Conservation (phyloP, 1,140 invertebrate genomes). For the Rhagoletis pomonella region DNA sequence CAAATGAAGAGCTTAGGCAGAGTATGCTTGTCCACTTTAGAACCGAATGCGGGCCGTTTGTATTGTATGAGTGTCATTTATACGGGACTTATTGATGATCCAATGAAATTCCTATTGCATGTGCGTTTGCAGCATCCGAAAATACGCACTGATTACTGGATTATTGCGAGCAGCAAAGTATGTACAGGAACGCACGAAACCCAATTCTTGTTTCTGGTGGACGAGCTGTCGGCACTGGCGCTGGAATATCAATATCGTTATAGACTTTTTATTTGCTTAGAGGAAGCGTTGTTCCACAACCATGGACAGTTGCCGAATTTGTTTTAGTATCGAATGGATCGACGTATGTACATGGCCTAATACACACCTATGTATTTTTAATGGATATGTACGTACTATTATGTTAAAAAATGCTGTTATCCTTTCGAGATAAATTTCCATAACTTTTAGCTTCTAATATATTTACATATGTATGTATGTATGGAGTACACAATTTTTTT, state of each 20-base stretch:
- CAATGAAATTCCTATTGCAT: slow-evolving; percentile 37
- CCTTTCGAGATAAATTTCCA: too few relatives aligned
- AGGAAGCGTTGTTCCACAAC: slow-evolving; percentile 48
- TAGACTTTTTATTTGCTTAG: slow-evolving; percentile 51
- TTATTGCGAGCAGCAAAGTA: slow-evolving; percentile 40
- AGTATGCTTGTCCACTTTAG: not conserved
- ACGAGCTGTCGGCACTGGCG: slow-evolving; percentile 54
- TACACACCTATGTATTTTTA: too few relatives aligned
- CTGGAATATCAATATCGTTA: slow-evolving; percentile 39
- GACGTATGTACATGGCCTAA: too few relatives aligned
- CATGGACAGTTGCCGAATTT: slow-evolving; percentile 44
- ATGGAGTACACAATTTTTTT: too few relatives aligned
- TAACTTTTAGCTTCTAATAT: too few relatives aligned
- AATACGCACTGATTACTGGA: slow-evolving; percentile 52
- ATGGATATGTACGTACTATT: not conserved
- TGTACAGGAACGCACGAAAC: slow-evolving; percentile 16
- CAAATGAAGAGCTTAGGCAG: not conserved
- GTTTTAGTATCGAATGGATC: not conserved
- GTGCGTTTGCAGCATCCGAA: slow-evolving; percentile 46
- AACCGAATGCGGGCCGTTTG: not conserved
- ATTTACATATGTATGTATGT: not conserved
- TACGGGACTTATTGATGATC: slow-evolving; percentile 41
- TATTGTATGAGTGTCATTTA: slow-evolving; percentile 54
- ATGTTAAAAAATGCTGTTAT: too few relatives aligned
- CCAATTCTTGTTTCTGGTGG: slow-evolving; percentile 53